A percentile compares a stretch with the other conserved stretches of the same genome.
Conservation (phyloP, 2,113 vertebrate genomes). For the Conger conger region DNA sequence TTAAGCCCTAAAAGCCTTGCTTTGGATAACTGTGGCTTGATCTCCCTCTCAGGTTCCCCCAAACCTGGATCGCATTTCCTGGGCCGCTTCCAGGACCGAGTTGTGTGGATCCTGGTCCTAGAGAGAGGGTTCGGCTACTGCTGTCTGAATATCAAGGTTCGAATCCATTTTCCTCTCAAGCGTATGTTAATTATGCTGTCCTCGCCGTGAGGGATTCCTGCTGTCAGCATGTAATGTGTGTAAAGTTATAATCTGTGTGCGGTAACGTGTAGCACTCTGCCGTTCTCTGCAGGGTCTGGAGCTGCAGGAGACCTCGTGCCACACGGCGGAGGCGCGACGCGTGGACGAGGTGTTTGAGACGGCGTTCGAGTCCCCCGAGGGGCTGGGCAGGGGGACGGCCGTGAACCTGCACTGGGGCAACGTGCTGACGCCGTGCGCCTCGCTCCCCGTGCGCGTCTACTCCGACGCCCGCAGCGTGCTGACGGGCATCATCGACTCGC, state of each 20-base stretch:
- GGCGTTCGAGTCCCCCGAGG: conserved; percentile 82
- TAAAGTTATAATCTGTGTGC: neutral
- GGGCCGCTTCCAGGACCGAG: conserved; percentile 92
- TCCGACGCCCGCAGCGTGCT: conserved; percentile 89
- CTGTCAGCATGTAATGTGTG: neutral
- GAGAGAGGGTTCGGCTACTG: conserved; percentile 93
- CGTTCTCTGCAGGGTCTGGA: conserved; percentile 81
- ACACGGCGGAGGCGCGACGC: conserved; percentile 89
- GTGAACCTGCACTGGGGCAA: conserved; percentile 91
- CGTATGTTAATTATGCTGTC: neutral
- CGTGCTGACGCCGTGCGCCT: conserved; percentile 82
- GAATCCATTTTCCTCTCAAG: neutral
- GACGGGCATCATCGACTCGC: conserved; percentile 92
- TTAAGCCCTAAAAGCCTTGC: neutral
- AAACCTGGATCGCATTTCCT: conserved; percentile 91
- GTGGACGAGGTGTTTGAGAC: conserved; percentile 93
- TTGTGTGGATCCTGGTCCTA: conserved; percentile 91
- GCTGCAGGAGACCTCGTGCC: conserved; percentile 96
- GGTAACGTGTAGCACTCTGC: neutral
- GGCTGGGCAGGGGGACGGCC: conserved; percentile 64
- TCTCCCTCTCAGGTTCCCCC: conserved; percentile 74
- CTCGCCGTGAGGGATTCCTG: neutral
- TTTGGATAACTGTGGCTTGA: conserved; percentile 23
- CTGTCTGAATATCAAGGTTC: conserved; percentile 93
- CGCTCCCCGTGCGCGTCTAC: conserved; percentile 83